These are phyloP conservation scores for Mobula birostris DNA, from an alignment of 2,113 vertebrate species.

Conservation along the genomic window DNA sequence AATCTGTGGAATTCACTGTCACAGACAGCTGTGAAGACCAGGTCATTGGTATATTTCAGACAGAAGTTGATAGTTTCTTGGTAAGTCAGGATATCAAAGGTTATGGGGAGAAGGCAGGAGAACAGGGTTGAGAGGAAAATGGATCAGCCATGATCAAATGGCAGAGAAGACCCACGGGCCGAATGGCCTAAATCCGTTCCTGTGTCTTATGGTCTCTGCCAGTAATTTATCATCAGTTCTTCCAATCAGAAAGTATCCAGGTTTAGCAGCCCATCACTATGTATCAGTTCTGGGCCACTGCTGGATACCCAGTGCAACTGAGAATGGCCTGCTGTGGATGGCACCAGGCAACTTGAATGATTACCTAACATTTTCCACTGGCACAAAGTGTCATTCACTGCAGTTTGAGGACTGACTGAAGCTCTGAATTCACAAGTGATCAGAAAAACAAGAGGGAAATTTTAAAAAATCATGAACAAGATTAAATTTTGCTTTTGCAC, in stretches of 20 bases:
- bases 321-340: not conserved
- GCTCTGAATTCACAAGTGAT: not conserved
- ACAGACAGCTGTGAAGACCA: no score
- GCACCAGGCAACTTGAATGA: no score
- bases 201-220: no score
- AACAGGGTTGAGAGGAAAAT: no score
- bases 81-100: no score
- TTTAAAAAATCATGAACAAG: not conserved
- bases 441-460: not conserved
- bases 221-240: not conserved
- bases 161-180: no score
- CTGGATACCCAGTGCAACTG: not conserved
- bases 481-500: not conserved
- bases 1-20: no score
- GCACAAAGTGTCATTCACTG: not conserved
- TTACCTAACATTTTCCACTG: not conserved
- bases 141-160: no score
- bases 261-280: not conserved
- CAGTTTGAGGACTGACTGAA: not conserved
- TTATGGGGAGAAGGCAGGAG: no score
- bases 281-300: not conserved
- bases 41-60: no score
- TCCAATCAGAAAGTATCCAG: not conserved
- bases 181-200: no score
- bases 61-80: no score